These are phyloP conservation scores for Fregata magnificens DNA, from an alignment of 2,113 vertebrate genomes.

Conservation along the genomic window DNA sequence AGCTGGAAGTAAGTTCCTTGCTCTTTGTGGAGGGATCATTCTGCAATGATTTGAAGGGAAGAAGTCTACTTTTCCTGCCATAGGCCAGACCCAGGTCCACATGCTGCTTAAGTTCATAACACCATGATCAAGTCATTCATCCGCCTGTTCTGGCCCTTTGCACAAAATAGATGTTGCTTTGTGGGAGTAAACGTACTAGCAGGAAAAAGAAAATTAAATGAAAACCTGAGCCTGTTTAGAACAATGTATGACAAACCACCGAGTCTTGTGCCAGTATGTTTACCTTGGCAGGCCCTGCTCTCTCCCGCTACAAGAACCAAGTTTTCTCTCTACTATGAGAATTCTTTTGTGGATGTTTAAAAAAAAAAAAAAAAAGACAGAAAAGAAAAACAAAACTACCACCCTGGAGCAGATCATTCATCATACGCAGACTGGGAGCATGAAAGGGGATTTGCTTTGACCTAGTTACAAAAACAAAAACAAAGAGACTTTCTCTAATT, in stretches of 20 bases:
- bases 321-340: not conserved
- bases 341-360: not conserved
- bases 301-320: not conserved
- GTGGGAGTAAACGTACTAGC: not conserved
- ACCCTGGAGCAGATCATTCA: slow-evolving; percentile 5
- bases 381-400: not conserved
- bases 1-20: not conserved
- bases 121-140: not conserved
- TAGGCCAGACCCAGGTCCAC: not conserved
- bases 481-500: slow-evolving; percentile 36
- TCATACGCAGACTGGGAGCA: not conserved
- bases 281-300: not conserved
- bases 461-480: slow-evolving; percentile 48
- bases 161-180: not conserved
- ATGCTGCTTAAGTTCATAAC: not conserved
- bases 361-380: not conserved
- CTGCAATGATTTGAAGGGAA: not conserved
- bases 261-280: not conserved
- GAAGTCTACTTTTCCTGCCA: not conserved
- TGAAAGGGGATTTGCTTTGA: slow-evolving; percentile 44
- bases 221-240: not conserved
- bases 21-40: not conserved
- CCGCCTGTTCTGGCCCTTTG: not conserved
- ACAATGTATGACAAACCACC: not conserved
- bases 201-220: slow-evolving; percentile 13